These are phyloP conservation scores for Gila robusta DNA, from an alignment of 2,797 vertebrate genomes.

Conservation along the genomic window DNA sequence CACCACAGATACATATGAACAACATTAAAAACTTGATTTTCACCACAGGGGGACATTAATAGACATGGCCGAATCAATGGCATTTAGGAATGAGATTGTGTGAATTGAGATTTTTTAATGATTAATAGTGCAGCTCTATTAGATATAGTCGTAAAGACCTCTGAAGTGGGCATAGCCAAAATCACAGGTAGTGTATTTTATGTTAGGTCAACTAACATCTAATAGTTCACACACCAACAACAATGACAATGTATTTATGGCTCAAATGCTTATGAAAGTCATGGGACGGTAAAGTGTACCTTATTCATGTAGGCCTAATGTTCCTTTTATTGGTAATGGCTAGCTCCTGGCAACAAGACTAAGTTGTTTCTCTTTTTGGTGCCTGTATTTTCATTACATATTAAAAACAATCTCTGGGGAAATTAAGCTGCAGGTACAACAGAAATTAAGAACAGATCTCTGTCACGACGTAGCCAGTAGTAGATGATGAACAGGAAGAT, in stretches of 20 bases:
- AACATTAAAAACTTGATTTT: no score
- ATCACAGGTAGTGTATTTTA: neutral
- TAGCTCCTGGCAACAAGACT: constrained; percentile 56
- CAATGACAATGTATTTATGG: neutral
- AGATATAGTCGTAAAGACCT: neutral
- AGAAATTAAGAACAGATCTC: constrained; percentile 60
- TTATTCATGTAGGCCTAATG: neutral
- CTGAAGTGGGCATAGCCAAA: neutral
- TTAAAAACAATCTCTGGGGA: constrained; percentile 58
- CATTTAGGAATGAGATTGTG: neutral
- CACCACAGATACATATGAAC: no score
- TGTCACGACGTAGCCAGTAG: constrained; percentile 55
- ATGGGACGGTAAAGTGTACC: neutral
- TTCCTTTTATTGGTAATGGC: constrained; percentile 56
- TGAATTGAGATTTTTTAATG: neutral
- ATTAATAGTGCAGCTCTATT: neutral
- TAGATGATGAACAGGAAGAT: constrained; percentile 60
- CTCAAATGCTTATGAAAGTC: neutral
- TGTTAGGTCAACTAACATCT: neutral
- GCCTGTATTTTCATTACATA: constrained; percentile 50
- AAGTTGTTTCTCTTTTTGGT: constrained; percentile 53
- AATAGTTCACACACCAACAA: neutral
- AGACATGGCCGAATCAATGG: neutral
- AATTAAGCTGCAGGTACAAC: constrained; percentile 64
- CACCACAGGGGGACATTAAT: neutral